Evolutionary conservation across 1,140 invertebrate genomes (phyloP).

Genomic region (Panagrolaimus sp.): DNA sequence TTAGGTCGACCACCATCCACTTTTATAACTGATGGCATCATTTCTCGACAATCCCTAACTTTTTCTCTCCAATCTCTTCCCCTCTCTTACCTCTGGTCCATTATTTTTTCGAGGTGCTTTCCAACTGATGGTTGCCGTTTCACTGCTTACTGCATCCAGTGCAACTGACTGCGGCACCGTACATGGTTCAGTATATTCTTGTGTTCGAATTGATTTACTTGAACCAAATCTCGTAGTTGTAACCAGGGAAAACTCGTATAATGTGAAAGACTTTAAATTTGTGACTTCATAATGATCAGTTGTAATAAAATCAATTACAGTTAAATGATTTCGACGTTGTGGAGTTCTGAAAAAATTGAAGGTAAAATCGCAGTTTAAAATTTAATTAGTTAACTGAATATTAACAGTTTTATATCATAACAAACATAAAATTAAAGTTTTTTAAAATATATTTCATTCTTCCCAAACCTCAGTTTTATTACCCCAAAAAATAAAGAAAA

Average conservation of each 20-base stretch:
- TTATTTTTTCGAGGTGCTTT: constrained; percentile 54
- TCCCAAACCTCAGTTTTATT: too few species aligned
- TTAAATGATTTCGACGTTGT: constrained; percentile 45
- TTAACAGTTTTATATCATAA: background rate
- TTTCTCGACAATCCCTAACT: too few species aligned
- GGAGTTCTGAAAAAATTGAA: constrained; percentile 42
- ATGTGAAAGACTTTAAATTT: constrained; percentile 52
- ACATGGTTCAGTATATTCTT: constrained; percentile 27
- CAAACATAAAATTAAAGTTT: too few species aligned
- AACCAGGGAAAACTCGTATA: constrained; percentile 55
- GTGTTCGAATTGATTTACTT: constrained; percentile 42
- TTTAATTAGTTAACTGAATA: background rate
- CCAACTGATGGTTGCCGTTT: constrained; percentile 56
- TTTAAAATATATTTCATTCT: too few species aligned
- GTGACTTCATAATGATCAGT: constrained; percentile 48
- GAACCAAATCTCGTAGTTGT: constrained; percentile 51
- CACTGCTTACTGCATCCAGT: constrained; percentile 52
- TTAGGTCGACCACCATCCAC: too few species aligned
- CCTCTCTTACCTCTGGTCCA: constrained; percentile 41
- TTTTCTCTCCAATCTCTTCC: too few species aligned
- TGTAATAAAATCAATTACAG: constrained; percentile 56
- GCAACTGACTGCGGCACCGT: constrained; percentile 54
- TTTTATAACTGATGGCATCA: too few species aligned
- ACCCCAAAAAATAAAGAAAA: too few species aligned
- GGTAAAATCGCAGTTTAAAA: background rate